These are phyloP conservation scores for Sebastes goodei DNA, from an alignment of 2,797 vertebrate genomes.

Conservation along the genomic window DNA sequence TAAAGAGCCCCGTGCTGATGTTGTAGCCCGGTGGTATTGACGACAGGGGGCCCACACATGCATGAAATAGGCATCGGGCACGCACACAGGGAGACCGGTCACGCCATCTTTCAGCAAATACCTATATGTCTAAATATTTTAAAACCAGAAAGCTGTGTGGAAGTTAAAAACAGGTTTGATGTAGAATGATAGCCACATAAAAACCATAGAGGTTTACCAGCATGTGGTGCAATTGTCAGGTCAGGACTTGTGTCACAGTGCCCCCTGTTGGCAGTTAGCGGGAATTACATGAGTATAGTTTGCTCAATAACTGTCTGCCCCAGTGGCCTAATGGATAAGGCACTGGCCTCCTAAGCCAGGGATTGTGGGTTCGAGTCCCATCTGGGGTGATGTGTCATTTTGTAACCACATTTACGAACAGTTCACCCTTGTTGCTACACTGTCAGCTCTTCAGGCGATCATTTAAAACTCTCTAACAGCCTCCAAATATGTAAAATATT, in stretches of 20 bases:
- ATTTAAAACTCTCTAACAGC: not conserved
- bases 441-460: not conserved
- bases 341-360: constrained; percentile 74
- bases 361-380: constrained; percentile 74
- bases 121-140: not conserved
- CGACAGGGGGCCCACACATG: constrained; percentile 20
- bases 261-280: constrained; percentile 40
- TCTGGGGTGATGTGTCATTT: constrained; percentile 43
- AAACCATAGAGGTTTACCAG: constrained; percentile 24
- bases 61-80: constrained; percentile 39
- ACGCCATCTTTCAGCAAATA: not conserved
- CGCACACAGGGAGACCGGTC: constrained; percentile 5
- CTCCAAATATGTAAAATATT: fast-evolving
- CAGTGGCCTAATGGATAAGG: constrained; percentile 73
- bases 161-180: constrained; percentile 41
- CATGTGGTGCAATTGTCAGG: not conserved
- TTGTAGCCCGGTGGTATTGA: constrained; percentile 19
- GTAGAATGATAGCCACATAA: constrained; percentile 29
- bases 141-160: not conserved
- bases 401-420: not conserved
- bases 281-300: not conserved
- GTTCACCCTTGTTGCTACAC: not conserved
- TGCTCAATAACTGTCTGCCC: fast-evolving
- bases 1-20: constrained; percentile 52
- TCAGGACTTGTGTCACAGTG: constrained; percentile 42